Base-by-base conservation (phyloP, 2,113 vertebrate species). In the Daboia siamensis region DNA sequence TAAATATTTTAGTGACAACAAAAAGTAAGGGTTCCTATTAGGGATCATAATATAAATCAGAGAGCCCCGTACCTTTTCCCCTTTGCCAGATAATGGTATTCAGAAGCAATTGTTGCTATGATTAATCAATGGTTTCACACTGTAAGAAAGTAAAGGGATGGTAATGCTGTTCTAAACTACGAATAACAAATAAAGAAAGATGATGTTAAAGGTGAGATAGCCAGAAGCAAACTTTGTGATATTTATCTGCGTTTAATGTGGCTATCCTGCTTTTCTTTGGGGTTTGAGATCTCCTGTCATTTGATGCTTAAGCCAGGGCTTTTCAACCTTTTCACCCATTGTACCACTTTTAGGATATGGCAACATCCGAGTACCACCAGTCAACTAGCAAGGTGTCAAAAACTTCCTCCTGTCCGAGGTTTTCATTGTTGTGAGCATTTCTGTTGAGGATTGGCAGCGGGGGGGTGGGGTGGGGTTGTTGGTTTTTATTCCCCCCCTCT, bases 221-320 rank as follows among this genome's bases (percentile, higher is more conserved):
- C 93, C 91, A 90, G 92, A 57, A 84, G 90, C 94, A 96, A 57
- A 87, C 95, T 93, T 91, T 95, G 93, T 95, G 95, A 94, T 74
- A 39, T 39, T 74, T 33, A 74, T 74, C 15, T 39, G 13, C 20
- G 13, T 17, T 17, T 74, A 33, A 74, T 39, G 69, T 39, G 33
- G 69, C 69, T 17, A 33, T 74, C n/a, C 15, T 2, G 1, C 69
- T 33, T 74, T 33, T 33, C n/a, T 15, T 74, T 12, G 33, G n/a
- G 13, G 13, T 2, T 74, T 17, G 69, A 74, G 15, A 17, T 33
- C n/a, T 74, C 64, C 29, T 33, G n/a, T 74, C n/a, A 74, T 11
- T 33, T 33, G 69, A 13, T 33, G 69, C n/a, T 33, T 13, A 74
- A 33, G n/a, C 64, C 39, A 39, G 39, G 39, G 39, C 39, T 39